A percentile compares a stretch with the other conserved stretches of the same genome.
Evolutionary conservation across 2,113 vertebrate genomes (phyloP).

Genomic region (Naja naja): DNA sequence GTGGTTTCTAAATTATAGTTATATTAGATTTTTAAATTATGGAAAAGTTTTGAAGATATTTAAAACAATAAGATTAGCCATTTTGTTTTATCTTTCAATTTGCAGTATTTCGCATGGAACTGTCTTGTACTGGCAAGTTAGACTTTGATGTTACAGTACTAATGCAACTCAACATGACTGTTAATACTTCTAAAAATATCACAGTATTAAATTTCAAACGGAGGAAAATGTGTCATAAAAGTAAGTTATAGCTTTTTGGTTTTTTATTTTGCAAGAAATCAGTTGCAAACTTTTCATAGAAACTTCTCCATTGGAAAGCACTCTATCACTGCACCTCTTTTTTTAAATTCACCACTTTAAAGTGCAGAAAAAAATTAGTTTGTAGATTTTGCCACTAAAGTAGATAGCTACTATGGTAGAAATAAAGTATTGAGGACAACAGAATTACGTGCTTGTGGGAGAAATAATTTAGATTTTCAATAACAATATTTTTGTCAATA

Average conservation of each 20-base stretch:
- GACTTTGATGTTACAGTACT: constrained; percentile 89
- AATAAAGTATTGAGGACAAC: neutral
- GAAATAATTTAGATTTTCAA: neutral
- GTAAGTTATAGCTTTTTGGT: constrained; percentile 69
- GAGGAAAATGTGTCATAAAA: constrained; percentile 99
- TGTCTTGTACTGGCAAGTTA: constrained; percentile 91
- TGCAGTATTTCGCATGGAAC: constrained; percentile 91
- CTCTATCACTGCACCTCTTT: neutral
- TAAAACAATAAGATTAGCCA: neutral
- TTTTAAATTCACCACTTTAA: constrained; percentile 6
- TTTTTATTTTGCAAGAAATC: neutral
- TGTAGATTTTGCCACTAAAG: neutral
- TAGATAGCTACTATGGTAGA: neutral
- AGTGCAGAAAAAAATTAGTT: neutral
- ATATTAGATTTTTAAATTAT: neutral
- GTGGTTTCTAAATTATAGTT: neutral
- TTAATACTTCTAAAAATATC: constrained; percentile 88
- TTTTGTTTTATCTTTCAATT: constrained; percentile 10
- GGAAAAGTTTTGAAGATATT: neutral
- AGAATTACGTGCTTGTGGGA: neutral
- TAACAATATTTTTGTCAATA: neutral
- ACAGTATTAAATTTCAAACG: constrained; percentile 99
- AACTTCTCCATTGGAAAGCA: neutral
- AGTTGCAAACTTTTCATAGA: neutral
- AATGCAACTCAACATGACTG: constrained; percentile 94